Conservation (phyloP, 1,140 invertebrate species). For the Trigoniulus corallinus region DNA sequence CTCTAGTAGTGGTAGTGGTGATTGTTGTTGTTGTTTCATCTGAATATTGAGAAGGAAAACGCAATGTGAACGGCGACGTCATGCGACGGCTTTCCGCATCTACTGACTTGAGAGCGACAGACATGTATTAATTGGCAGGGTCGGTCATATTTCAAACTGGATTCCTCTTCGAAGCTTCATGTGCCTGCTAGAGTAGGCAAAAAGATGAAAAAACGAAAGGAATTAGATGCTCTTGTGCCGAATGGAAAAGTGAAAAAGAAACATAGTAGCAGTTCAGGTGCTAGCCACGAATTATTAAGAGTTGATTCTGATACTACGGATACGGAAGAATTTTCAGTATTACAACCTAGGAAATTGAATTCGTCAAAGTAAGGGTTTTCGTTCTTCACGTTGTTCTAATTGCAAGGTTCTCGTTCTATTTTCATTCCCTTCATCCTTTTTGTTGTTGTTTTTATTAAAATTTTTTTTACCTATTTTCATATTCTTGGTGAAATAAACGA, state of each 20-base stretch:
- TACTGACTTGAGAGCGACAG: too few species aligned
- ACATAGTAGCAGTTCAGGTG: slow-evolving; percentile 3
- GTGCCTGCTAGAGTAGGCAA: slow-evolving; percentile 27
- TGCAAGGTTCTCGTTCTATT: too few species aligned
- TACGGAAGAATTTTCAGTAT: slow-evolving; percentile 23
- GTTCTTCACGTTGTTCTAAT: background rate
- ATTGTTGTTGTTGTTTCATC: too few species aligned
- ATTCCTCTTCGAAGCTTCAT: slow-evolving; percentile 13
- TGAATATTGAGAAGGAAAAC: too few species aligned
- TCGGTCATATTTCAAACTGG: slow-evolving; percentile 4
- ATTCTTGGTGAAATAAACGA: too few species aligned
- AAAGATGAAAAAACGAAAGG: slow-evolving; percentile 30
- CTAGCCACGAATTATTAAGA: slow-evolving; percentile 21
- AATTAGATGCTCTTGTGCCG: slow-evolving; percentile 27
- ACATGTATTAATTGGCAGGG: too few species aligned
- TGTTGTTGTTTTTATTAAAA: too few species aligned
- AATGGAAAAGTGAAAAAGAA: slow-evolving; percentile 21
- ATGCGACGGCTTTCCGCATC: too few species aligned
- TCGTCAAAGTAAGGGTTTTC: slow-evolving; percentile 10
- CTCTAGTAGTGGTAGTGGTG: too few species aligned
- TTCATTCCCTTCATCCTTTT: too few species aligned
- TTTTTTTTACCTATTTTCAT: too few species aligned
- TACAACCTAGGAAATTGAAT: slow-evolving; percentile 9
- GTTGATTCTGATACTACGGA: slow-evolving; percentile 25
- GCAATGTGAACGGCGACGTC: too few species aligned